Evolutionary conservation across 2,113 vertebrate genomes (phyloP).

Genomic region (Microtus pennsylvanicus): DNA sequence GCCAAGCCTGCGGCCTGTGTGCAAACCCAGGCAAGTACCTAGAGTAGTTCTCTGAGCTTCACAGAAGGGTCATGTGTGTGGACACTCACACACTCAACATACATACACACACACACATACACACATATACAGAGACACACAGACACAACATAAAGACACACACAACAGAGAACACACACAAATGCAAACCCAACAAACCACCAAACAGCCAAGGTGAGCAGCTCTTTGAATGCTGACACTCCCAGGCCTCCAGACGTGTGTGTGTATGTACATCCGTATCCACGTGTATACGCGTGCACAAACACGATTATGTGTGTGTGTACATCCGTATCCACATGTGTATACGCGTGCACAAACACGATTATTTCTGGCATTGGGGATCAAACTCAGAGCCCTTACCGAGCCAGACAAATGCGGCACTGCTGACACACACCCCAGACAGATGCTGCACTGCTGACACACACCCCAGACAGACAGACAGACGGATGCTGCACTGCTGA

Average conservation of each 20-base stretch:
- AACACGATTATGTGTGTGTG: neutral
- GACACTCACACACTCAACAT: no score
- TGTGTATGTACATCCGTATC: neutral
- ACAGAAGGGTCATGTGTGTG: neutral
- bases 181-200: neutral
- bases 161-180: neutral
- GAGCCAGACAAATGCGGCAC: neutral
- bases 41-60: neutral
- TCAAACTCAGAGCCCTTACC: neutral
- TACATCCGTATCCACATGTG: neutral
- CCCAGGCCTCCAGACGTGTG: neutral
- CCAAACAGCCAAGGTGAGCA: neutral
- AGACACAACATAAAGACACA: neutral
- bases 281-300: neutral
- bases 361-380: neutral
- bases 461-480: no score
- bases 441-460: no score
- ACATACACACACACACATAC: neutral
- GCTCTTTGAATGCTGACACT: neutral
- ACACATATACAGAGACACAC: neutral
- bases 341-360: neutral
- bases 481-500: no score
- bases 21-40: neutral
- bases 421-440: no score
- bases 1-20: neutral